Conservation (phyloP, 2,888 invertebrate genomes). For the Branchipolynoe longqiensis region DNA sequence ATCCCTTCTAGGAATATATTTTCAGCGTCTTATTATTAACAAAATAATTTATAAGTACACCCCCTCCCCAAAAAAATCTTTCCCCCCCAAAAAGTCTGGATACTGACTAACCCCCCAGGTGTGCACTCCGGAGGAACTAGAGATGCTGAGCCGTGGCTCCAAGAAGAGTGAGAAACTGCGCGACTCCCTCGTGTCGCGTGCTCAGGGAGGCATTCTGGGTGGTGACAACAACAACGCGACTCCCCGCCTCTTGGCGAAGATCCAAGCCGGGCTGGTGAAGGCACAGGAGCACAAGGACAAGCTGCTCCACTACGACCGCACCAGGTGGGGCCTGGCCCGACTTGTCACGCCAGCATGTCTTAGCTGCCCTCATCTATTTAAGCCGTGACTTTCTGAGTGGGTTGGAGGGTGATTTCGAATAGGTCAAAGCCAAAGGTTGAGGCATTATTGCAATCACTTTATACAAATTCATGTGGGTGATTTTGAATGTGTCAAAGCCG, state of each 20-base stretch:
- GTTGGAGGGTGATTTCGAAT: too few relatives aligned
- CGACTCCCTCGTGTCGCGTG: conserved; percentile 85
- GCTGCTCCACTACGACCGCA: conserved; percentile 91
- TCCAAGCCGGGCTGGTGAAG: conserved; percentile 85
- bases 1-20: too few relatives aligned
- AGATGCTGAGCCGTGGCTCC: conserved; percentile 86
- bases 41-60: too few relatives aligned
- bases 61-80: too few relatives aligned
- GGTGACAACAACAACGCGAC: conserved; percentile 49
- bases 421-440: too few relatives aligned
- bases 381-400: too few relatives aligned
- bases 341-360: too few relatives aligned
- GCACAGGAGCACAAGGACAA: conserved; percentile 90
- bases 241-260: conserved; percentile 37
- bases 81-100: not conserved
- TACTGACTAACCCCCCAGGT: conserved; percentile 82
- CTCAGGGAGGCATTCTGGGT: conserved; percentile 35
- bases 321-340: conserved; percentile 87
- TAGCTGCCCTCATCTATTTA: too few relatives aligned
- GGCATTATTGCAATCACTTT: too few relatives aligned
- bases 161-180: conserved; percentile 87
- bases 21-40: too few relatives aligned
- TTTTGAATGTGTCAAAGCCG: too few relatives aligned
- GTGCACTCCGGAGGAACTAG: conserved; percentile 88
- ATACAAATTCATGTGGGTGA: too few relatives aligned